phyloP scores from a whole-genome alignment of 2,797 vertebrate genomes.

The Uromys caudimaculatus region DNA sequence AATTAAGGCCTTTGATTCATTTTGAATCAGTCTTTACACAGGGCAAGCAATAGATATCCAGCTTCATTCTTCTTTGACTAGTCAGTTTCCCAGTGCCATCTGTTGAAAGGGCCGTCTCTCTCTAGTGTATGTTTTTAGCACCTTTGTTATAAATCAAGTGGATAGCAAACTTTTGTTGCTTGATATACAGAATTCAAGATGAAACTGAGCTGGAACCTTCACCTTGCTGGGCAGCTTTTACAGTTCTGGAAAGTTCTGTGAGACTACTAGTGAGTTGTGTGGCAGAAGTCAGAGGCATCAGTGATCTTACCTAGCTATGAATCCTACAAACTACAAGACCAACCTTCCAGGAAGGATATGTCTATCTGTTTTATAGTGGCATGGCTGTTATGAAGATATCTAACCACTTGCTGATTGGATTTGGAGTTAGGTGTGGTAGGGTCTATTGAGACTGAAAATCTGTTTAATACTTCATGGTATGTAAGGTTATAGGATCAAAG shows the following conservation, averaged over 20 bases:
- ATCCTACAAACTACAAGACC: not conserved
- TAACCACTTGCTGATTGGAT: not conserved
- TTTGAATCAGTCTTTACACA: not conserved
- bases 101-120: not conserved
- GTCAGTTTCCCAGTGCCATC: not conserved
- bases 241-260: not conserved
- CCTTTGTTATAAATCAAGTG: not conserved
- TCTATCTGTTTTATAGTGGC: not conserved
- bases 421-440: not conserved
- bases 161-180: not conserved
- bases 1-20: not conserved
- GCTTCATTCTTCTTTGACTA: not conserved
- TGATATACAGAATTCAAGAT: not conserved
- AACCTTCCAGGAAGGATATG: not conserved
- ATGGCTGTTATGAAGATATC: no score
- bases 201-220: not conserved
- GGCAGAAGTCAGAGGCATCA: not conserved
- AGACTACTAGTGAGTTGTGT: not conserved
- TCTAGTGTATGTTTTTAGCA: not conserved
- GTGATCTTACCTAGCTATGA: not conserved
- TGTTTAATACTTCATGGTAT: not conserved
- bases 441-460: not conserved
- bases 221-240: not conserved
- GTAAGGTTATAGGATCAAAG: not conserved
- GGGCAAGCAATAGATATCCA: not conserved